phyloP scores from a whole-genome alignment of 2,797 vertebrate genomes.

The Tenualosa ilisha region DNA sequence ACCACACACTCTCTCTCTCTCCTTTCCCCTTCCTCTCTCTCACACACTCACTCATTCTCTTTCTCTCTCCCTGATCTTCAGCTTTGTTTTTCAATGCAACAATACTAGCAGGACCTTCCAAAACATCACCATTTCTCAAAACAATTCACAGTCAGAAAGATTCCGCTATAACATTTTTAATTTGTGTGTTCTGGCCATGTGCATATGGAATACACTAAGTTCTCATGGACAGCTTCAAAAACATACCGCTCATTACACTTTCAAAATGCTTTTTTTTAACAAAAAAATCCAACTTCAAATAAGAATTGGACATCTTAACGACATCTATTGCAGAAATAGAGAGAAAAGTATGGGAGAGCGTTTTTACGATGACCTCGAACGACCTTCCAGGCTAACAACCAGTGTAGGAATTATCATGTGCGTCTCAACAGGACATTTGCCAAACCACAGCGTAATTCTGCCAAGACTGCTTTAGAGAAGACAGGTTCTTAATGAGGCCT shows the following conservation, averaged over 20 bases:
- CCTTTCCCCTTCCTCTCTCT: not conserved
- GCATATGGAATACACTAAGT: slow-evolving; percentile 19
- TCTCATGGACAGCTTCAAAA: slow-evolving; percentile 16
- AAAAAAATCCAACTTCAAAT: slow-evolving; percentile 38
- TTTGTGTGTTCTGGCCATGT: slow-evolving; percentile 16
- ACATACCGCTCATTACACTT: not conserved
- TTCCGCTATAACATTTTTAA: slow-evolving; percentile 40
- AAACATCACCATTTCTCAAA: slow-evolving; percentile 60
- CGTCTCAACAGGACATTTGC: slow-evolving; percentile 27
- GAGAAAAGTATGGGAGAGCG: slow-evolving; percentile 8
- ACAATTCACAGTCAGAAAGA: slow-evolving; percentile 22
- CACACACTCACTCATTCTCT: not conserved
- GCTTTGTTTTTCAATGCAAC: slow-evolving; percentile 36
- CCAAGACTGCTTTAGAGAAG: slow-evolving; percentile 48
- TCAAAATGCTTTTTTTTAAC: not conserved
- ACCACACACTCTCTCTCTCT: slow-evolving; percentile 31
- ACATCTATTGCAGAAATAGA: not conserved
- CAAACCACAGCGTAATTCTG: slow-evolving; percentile 39
- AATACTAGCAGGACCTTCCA: slow-evolving; percentile 31
- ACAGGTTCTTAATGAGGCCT: slow-evolving; percentile 42
- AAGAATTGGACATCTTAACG: not conserved
- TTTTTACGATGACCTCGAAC: not conserved
- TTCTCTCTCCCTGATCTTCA: not conserved
- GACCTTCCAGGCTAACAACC: not conserved
- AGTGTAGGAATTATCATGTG: not conserved